Evolutionary conservation across 2,888 invertebrate species (phyloP).

Genomic region (Lordiphosa fenestrarum): DNA sequence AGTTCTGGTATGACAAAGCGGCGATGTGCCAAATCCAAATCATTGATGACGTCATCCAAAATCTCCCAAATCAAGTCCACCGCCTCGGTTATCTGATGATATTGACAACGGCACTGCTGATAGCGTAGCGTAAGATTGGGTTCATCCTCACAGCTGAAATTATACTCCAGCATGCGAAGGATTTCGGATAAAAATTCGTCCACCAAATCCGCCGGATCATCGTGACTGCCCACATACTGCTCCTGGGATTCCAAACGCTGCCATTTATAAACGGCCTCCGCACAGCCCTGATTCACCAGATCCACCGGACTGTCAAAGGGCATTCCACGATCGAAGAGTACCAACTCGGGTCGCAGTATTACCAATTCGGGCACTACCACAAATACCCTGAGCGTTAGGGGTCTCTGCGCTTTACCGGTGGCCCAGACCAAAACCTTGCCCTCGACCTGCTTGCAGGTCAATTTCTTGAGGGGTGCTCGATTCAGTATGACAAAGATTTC

Average conservation of each 20-base stretch:
- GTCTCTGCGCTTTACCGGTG: conserved; percentile 46
- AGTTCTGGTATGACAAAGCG: conserved; percentile 45
- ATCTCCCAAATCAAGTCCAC: conserved; percentile 49
- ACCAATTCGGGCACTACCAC: conserved; percentile 58
- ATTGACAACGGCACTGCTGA: conserved; percentile 61
- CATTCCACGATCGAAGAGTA: conserved; percentile 59
- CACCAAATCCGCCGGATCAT: conserved; percentile 52
- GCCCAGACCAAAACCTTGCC: conserved; percentile 62
- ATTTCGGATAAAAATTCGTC: conserved; percentile 68
- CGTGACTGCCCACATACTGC: conserved; percentile 44
- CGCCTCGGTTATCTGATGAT: conserved; percentile 26
- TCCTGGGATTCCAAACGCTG: conserved; percentile 51
- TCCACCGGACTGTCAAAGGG: conserved; percentile 46
- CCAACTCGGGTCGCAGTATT: conserved; percentile 58
- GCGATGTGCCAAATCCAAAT: conserved; percentile 56
- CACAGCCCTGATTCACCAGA: conserved; percentile 58
- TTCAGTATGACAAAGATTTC: conserved; percentile 61
- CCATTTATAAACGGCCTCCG: conserved; percentile 67
- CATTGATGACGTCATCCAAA: conserved; percentile 62
- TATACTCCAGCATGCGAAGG: conserved; percentile 61
- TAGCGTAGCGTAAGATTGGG: conserved; percentile 60
- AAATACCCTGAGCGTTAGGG: conserved; percentile 41
- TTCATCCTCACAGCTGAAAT: conserved; percentile 51
- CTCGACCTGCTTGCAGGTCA: conserved; percentile 47
- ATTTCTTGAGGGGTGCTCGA: conserved; percentile 39